phyloP scores from a whole-genome alignment of 2,888 invertebrate genomes.

The Chloromyia formosa region DNA sequence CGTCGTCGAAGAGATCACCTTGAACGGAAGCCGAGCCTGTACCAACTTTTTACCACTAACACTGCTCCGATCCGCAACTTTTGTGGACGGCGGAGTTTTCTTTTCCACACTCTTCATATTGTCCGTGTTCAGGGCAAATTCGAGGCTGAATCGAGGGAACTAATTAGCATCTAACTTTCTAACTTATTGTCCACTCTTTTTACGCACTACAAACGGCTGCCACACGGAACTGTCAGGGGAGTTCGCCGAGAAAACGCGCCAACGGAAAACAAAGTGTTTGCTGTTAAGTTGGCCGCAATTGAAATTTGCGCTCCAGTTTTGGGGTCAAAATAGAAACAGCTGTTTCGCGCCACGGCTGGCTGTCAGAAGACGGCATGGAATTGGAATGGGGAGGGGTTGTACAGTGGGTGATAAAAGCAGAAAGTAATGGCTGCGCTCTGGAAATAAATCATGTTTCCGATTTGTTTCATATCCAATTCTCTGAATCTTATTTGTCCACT shows the following conservation, averaged over 20 bases:
- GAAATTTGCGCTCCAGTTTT: conserved; percentile 2
- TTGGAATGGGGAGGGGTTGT: too few species aligned
- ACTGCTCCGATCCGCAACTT: conserved; percentile 31
- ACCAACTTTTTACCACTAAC: conserved; percentile 67
- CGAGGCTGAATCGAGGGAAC: neutral
- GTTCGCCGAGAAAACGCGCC: conserved; percentile 34
- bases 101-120: conserved; percentile 38
- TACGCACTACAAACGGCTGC: neutral
- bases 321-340: conserved; percentile 31
- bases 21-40: conserved; percentile 72
- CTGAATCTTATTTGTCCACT: too few species aligned
- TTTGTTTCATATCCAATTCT: too few species aligned
- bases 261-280: conserved; percentile 37
- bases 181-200: too few species aligned
- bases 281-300: conserved; percentile 21
- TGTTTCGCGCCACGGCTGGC: neutral
- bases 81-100: conserved; percentile 6
- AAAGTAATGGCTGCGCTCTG: too few species aligned
- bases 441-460: too few species aligned
- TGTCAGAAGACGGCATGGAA: neutral
- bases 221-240: conserved; percentile 29
- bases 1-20: conserved; percentile 65
- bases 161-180: conserved; percentile 17
- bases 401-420: too few species aligned
- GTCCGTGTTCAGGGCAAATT: neutral